Conservation (phyloP, 2,113 vertebrate species). For the Fukomys damarensis region DNA sequence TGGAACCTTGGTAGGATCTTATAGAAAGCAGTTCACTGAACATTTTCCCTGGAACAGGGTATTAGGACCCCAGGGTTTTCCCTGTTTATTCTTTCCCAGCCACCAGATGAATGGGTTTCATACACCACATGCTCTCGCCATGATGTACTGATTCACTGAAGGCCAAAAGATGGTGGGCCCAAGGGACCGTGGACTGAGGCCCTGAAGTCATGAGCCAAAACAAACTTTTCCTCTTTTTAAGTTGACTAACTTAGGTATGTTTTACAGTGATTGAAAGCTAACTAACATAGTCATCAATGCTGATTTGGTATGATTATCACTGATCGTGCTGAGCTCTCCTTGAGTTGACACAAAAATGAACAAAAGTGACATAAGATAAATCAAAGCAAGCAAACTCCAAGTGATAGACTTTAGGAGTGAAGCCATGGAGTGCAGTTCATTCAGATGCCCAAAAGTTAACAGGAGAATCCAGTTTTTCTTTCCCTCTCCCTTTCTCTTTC, state of each 20-base stretch:
- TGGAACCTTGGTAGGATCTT: background rate
- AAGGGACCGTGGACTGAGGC: too few species aligned
- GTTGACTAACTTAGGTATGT: background rate
- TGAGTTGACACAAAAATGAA: background rate
- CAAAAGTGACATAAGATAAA: background rate
- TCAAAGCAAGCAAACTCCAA: background rate
- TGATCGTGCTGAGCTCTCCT: background rate
- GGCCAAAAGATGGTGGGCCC: background rate
- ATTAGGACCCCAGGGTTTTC: background rate
- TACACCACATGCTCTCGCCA: too few species aligned
- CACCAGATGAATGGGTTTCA: fast-evolving
- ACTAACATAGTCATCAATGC: background rate
- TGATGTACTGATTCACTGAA: background rate
- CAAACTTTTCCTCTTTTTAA: background rate
- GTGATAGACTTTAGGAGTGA: background rate
- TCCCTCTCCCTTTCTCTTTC: background rate
- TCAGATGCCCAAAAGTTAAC: background rate
- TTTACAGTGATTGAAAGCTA: background rate
- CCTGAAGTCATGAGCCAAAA: background rate
- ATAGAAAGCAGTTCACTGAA: background rate
- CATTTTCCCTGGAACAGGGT: fast-evolving
- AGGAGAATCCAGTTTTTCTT: background rate
- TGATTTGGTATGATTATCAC: background rate
- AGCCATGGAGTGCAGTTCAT: background rate
- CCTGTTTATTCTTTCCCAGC: too few species aligned